phyloP scores from a whole-genome alignment of 2,888 invertebrate species.

The Embidobia sp. region DNA sequence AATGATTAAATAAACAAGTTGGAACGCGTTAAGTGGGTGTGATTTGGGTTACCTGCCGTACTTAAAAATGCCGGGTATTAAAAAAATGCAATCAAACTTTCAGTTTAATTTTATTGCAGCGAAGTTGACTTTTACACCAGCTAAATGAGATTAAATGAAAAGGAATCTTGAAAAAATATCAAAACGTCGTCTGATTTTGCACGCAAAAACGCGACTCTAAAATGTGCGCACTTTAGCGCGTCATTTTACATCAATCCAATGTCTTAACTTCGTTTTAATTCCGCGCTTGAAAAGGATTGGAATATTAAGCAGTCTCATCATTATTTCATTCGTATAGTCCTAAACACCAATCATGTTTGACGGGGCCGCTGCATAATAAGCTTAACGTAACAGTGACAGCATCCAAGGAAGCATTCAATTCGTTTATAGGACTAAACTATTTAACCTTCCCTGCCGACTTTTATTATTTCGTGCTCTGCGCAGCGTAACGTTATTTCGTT shows the following conservation, averaged over 20 bases:
- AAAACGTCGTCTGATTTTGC: constrained; percentile 6
- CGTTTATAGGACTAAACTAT: constrained; percentile 15
- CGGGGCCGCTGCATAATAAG: constrained; percentile 14
- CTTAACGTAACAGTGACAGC: constrained; percentile 9
- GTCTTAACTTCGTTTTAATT: constrained; percentile 31
- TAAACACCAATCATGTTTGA: constrained; percentile 23
- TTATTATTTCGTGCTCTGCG: not conserved
- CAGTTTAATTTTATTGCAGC: constrained; percentile 45
- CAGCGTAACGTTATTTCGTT: not conserved
- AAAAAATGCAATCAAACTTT: constrained; percentile 58
- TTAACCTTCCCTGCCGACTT: constrained; percentile 1
- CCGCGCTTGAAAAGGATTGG: constrained; percentile 20
- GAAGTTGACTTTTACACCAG: constrained; percentile 38
- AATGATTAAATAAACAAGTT: constrained; percentile 35
- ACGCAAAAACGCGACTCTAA: constrained; percentile 1
- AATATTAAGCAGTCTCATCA: constrained; percentile 34
- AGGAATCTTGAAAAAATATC: constrained; percentile 30
- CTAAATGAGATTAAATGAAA: constrained; percentile 38
- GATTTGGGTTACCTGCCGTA: constrained; percentile 40
- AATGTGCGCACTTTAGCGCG: constrained; percentile 10
- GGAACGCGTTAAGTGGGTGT: constrained; percentile 43
- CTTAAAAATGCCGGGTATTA: constrained; percentile 45
- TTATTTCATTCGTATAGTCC: constrained; percentile 32
- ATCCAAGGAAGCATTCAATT: constrained; percentile 1
- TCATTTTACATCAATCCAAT: constrained; percentile 16